Conservation (phyloP, 37 sponge, comb jelly and placozoan species). For the Haliclona indistincta region DNA sequence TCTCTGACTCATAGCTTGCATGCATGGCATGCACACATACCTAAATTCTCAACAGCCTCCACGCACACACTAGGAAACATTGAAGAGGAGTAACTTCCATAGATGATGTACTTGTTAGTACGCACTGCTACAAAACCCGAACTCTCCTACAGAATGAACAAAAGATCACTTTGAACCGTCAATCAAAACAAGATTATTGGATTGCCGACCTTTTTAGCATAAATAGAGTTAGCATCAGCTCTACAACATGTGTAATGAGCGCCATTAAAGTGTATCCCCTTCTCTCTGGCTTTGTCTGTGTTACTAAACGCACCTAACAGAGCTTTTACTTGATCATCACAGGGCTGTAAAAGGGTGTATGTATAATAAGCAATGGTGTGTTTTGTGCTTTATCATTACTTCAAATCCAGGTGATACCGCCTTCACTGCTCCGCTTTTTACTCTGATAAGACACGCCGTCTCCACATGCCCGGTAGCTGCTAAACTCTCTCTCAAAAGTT, state of each 20-base stretch:
- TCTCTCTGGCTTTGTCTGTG: slow-evolving; percentile 37
- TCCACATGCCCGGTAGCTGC: slow-evolving; percentile 86
- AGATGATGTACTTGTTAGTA: slow-evolving; percentile 67
- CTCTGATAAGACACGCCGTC: slow-evolving; percentile 69
- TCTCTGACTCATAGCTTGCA: too few species aligned
- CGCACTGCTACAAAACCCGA: slow-evolving; percentile 76
- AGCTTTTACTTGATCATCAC: slow-evolving; percentile 50
- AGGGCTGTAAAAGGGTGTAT: slow-evolving; percentile 27
- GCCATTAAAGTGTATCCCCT: slow-evolving; percentile 80
- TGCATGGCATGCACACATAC: slow-evolving; percentile 22
- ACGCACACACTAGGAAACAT: slow-evolving; percentile 91
- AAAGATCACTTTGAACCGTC: not conserved
- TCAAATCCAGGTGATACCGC: slow-evolving; percentile 76
- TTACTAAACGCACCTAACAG: slow-evolving; percentile 50
- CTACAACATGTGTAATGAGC: slow-evolving; percentile 70
- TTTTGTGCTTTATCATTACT: slow-evolving; percentile 13
- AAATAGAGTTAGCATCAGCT: slow-evolving; percentile 81
- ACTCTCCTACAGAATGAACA: slow-evolving; percentile 31
- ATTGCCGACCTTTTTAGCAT: slow-evolving; percentile 66
- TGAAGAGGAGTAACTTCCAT: slow-evolving; percentile 72
- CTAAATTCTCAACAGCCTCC: slow-evolving; percentile 86
- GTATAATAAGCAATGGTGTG: not conserved
- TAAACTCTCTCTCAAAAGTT: slow-evolving; percentile 71
- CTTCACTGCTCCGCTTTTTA: slow-evolving; percentile 62
- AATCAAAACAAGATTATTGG: not conserved